Evolutionary conservation across 2,113 vertebrate genomes (phyloP), one percentile per base, ranked within the genome.

Genomic region (Cairina moschata): DNA sequence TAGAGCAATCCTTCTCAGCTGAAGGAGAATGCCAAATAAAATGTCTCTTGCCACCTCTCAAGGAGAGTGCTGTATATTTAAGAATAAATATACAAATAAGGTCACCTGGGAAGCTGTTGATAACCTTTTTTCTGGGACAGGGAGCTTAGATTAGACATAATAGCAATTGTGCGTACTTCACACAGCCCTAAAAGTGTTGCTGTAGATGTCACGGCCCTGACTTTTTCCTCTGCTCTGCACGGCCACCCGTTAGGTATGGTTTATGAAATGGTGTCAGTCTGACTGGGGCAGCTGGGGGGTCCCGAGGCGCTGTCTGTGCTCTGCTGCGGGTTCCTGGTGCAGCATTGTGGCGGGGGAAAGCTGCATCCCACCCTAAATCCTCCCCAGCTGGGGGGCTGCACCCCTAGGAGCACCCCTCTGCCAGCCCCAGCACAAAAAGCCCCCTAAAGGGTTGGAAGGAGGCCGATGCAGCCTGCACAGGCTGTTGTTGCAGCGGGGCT

Each of bases 21-120:
- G 89, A 88, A 93, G 90, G 34, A 91, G 46, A 88, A 38, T 76
- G 93, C 69, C 78, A 91, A 86, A 75, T 81, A 75, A 93, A 89
- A 76, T 67, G 80, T 38, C 81, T n/a, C 74, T 95, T 90, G 86
- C 85, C 62, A 28, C 71, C 62, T 69, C 83, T 76, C 54, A 13
- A 17, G 77, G 66, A 86, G 38, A 90, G 34, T 69, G 82, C 65
- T 65, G 58, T 62, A 0, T 74, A 29, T 38, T 95, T 86, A 92
- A 87, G 81, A 78, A 72, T 73, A 92, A 95, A 93, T 26, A 60
- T 13, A 86, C 79, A 81, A 88, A 94, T 84, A 56, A 75, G 90
- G 38, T 91, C 88, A 85, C 50, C 62, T 66, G 52, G 56, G 56
- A 87, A 77, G 52, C 62, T 32, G 55, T 42, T 68, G 83, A 81